Evolutionary conservation across 1,140 invertebrate genomes (phyloP), one percentile per base, ranked within the genome.

Genomic region (Heliconius congener): DNA sequence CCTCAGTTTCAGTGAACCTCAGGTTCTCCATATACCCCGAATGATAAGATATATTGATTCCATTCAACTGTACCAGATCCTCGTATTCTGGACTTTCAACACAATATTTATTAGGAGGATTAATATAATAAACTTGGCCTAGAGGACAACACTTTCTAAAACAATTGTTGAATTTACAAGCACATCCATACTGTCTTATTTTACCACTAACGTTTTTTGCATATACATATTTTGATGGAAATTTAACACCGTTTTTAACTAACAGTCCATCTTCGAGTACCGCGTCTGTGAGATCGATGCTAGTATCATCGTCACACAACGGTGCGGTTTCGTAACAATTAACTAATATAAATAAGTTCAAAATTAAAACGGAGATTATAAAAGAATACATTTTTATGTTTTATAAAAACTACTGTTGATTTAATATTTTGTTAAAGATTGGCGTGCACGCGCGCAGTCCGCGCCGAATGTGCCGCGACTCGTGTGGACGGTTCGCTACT

Each of bases 71-170:
- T 27, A 92, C 73, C 8, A 83, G 76, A 73, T 91, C 81, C 3
- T 76, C 34, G 71, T 83, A 66, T 55, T 82, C 71, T 0, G 9
- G 27, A 30, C 60, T 66, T 27, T 66, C 60, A 30, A 84, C 75
- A 81, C 90, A 91, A 2, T 52, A 70, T 74, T 57, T 76, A 27
- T 34, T 70, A 1, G 8, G 46, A 9, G 70, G 60, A n/a, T n/a
- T 82, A 8, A 73, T 79, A 39, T 74, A 76, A 39, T 82, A 80
- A 1, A 91, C 88, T 50, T 79, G 82, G 3, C 88, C 91, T 1
- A 85, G 13, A 3, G 86, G 84, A 78, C 92, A 93, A 83, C 92
- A 92, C 74, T 93, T 93, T 50, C 86, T 79, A 66, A 88, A 87
- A 82, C 92, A 92, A n/a, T 86, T 85, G 60, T 79, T 86, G 4